Base-by-base conservation (phyloP, 2,113 vertebrate genomes). In the Bambusicola thoracicus region DNA sequence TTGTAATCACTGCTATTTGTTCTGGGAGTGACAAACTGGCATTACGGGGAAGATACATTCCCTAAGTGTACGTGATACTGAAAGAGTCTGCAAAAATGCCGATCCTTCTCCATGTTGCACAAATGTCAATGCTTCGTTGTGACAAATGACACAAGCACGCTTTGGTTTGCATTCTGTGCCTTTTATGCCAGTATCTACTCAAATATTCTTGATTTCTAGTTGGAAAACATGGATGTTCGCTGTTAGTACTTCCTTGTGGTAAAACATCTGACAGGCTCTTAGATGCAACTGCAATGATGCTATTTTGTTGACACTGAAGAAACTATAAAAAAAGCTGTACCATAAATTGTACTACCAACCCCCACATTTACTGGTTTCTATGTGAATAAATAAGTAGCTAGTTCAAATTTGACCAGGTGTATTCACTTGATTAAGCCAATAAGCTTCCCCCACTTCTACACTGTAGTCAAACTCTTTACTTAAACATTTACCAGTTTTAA, bases 211-310 rank as follows among this genome's bases (percentile, higher is more conserved):
- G 51, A 96, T 91, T 90, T 92, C 86, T 90, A 87, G 80, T 93
- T 92, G 92, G 94, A 93, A 91, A 96, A 93, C 68, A 53, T 58
- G 91, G 90, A 74, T 92, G 92, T 95, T 95, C 80, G 85, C 62
- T 95, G 84, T 96, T 88, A 85, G 29, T 91, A 92, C 85, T 78
- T 96, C 92, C 96, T 86, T 92, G 93, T 85, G 78, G 76, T 96
- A 93, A 96, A 69, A 94, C 86, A 96, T 95, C 55, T 89, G 62
- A 94, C 92, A 95, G 94, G 96, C 51, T 30, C 51, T 53, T 53
- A 53, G 51, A 53, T 53, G 51, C 32, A 82, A 92, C 67, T 73
- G 91, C 92, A 91, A 75, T n/a, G 38, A 96, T 88, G 86, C 53
- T 75, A 70, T 85, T 96, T 94, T 89, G 16, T 78, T 79, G 82